A percentile compares a stretch with the other conserved stretches of the same genome.
Evolutionary conservation across 2,888 invertebrate genomes (phyloP).

Genomic region (Lepidonotus clava): DNA sequence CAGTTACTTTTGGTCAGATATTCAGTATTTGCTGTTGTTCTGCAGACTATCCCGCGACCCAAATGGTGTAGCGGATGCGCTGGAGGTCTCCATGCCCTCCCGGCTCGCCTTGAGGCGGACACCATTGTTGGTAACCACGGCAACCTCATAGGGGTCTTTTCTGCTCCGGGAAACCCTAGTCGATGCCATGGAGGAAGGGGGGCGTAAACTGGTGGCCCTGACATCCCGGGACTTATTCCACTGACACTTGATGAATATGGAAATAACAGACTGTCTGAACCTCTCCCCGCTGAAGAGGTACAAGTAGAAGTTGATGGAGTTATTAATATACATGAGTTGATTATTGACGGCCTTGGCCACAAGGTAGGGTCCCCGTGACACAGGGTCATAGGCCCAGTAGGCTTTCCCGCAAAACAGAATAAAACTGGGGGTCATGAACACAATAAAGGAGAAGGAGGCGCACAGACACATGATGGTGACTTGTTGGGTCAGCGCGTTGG

Average conservation of each 20-base stretch:
- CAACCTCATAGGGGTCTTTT: slow-evolving; percentile 17
- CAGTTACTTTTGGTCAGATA: neutral
- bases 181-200: neutral
- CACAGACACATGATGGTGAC: slow-evolving; percentile 66
- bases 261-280: slow-evolving; percentile 61
- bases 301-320: slow-evolving; percentile 66
- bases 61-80: neutral
- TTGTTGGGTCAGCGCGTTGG: slow-evolving; percentile 57
- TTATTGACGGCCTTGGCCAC: slow-evolving; percentile 65
- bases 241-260: slow-evolving; percentile 49
- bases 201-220: neutral
- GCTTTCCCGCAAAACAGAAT: slow-evolving; percentile 64
- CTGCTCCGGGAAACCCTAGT: neutral
- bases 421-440: slow-evolving; percentile 65
- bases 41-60: neutral
- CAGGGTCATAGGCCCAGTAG: slow-evolving; percentile 63
- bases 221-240: neutral
- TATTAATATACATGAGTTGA: slow-evolving; percentile 64
- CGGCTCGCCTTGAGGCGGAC: neutral
- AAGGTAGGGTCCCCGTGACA: slow-evolving; percentile 57
- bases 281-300: slow-evolving; percentile 65
- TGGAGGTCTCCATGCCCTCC: neutral
- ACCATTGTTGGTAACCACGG: slow-evolving; percentile 30
- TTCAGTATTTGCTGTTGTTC: neutral
- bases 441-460: slow-evolving; percentile 64